Evolutionary conservation across 2,797 vertebrate genomes (phyloP).

Genomic region (Centropyge bicolor): DNA sequence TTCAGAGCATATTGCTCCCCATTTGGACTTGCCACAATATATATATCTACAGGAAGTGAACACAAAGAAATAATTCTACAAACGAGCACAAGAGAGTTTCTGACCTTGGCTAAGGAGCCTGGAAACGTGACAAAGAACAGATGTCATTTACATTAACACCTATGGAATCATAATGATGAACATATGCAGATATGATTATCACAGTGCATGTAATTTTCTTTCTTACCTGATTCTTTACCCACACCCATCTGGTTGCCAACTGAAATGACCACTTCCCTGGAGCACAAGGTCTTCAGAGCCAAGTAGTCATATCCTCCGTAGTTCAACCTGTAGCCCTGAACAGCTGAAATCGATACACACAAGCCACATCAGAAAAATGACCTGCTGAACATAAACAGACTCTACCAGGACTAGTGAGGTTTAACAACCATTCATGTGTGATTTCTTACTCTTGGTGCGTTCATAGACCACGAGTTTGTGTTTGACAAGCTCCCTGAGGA

Average conservation of each 20-base stretch:
- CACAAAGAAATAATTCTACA: conserved; percentile 15
- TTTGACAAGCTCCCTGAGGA: conserved; percentile 94
- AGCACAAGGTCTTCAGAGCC: conserved; percentile 93
- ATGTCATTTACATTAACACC: neutral
- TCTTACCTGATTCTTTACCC: conserved; percentile 97
- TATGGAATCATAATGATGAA: neutral
- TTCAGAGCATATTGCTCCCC: conserved; percentile 93
- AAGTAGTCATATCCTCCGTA: conserved; percentile 96
- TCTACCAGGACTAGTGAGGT: neutral
- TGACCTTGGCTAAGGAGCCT: neutral
- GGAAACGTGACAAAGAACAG: neutral
- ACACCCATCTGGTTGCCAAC: conserved; percentile 99
- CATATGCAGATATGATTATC: neutral
- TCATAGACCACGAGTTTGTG: conserved; percentile 94
- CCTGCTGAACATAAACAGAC: neutral
- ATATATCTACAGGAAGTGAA: conserved; percentile 89
- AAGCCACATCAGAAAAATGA: conserved; percentile 13
- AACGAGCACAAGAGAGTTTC: neutral
- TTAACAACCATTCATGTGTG: neutral
- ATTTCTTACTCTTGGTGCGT: conserved; percentile 90
- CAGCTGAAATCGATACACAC: conserved; percentile 81
- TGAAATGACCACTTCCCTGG: conserved; percentile 90
- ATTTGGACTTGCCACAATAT: conserved; percentile 92
- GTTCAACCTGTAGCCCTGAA: conserved; percentile 95
- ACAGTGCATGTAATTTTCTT: neutral